These are phyloP conservation scores for Tragopan temminckii DNA, from an alignment of 2,797 vertebrate genomes.

Conservation along the genomic window DNA sequence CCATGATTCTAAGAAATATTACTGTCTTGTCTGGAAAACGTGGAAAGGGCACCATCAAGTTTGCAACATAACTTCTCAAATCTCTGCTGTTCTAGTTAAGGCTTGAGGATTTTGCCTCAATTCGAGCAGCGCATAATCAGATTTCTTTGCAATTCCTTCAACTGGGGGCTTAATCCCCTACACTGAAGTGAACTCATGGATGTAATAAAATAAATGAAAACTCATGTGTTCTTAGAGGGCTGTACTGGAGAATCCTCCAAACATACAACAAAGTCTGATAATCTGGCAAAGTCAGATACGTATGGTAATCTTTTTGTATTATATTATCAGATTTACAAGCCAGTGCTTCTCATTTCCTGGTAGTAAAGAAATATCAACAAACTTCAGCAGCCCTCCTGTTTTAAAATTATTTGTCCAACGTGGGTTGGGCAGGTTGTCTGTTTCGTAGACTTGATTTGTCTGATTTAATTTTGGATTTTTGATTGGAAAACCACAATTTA, in stretches of 20 bases:
- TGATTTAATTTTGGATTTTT: not conserved
- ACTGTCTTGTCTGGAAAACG: not conserved
- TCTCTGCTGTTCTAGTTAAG: not conserved
- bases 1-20: not conserved
- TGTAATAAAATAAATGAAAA: conserved; percentile 21
- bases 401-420: not conserved
- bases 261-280: not conserved
- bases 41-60: not conserved
- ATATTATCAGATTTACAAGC: not conserved
- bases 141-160: conserved; percentile 21
- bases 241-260: conserved; percentile 1
- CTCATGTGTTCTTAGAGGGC: not conserved
- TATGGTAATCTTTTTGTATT: not conserved
- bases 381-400: not conserved
- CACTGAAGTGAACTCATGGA: not conserved
- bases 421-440: not conserved
- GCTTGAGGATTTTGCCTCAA: not conserved
- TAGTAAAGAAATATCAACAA: not conserved
- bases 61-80: not conserved
- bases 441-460: not conserved
- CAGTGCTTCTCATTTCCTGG: not conserved
- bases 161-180: not conserved
- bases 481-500: not conserved
- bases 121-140: conserved; percentile 9
- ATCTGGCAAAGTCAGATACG: not conserved